Conservation (phyloP, 2,888 invertebrate species). For the Thymelicus sylvestris region DNA sequence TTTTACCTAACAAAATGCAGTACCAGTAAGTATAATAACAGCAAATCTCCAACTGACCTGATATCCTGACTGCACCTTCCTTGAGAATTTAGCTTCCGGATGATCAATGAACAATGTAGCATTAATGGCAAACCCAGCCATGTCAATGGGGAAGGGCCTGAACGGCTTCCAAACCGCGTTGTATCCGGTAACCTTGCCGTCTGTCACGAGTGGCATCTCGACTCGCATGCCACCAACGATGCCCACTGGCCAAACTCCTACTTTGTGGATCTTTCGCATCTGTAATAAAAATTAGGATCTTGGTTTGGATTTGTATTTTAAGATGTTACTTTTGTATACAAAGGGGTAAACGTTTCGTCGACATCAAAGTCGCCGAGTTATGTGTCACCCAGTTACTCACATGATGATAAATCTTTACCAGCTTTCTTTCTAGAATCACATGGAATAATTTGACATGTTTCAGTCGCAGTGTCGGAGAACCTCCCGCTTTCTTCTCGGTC, state of each 20-base stretch:
- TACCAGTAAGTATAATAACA: no score
- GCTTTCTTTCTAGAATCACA: no score
- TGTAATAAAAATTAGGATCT: constrained; percentile 63
- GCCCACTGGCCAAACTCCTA: constrained; percentile 98
- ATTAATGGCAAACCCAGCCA: constrained; percentile 98
- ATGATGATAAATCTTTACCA: no score
- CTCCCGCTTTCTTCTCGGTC: no score
- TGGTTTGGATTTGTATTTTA: no score
- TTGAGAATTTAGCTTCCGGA: constrained; percentile 91
- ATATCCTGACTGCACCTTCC: constrained; percentile 94
- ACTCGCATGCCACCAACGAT: constrained; percentile 97
- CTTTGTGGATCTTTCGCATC: constrained; percentile 92
- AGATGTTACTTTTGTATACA: no score
- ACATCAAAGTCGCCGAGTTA: no score
- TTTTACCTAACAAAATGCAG: no score
- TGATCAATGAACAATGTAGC: constrained; percentile 88
- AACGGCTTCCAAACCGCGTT: constrained; percentile 95
- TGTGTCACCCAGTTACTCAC: no score
- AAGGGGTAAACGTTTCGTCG: no score
- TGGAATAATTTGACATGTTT: no score
- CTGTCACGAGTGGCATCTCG: constrained; percentile 92
- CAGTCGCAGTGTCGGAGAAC: no score
- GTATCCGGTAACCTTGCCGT: constrained; percentile 82
- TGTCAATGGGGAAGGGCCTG: constrained; percentile 97
- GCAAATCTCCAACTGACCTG: constrained; percentile 76